Evolutionary conservation across 2,113 vertebrate species (phyloP), one percentile per base, ranked within the genome.

Genomic region (Panthera leo): DNA sequence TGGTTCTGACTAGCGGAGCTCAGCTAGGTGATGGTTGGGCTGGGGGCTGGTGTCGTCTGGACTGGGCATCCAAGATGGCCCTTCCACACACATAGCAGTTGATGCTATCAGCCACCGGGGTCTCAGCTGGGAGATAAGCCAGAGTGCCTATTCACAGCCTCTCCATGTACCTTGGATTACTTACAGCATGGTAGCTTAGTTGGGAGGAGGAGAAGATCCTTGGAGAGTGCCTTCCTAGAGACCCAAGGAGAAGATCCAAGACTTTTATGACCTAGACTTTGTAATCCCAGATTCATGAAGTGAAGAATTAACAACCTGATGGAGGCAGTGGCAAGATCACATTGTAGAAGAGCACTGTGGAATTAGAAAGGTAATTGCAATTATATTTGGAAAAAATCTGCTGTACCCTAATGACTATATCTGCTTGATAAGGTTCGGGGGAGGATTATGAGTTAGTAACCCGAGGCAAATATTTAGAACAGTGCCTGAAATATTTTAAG

Each of bases 31-130:
- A 65, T 34, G 29, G 19, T 14, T 23, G 39, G 42, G 23, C 34
- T 19, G 42, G 4, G 2, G 1, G 21, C 15, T 55, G 8, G 18
- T 78, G 11, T 45, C 2, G 12, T 42, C 16, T 51, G 36, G 39
- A 63, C 34, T 63, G 36, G 2, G 5, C 2, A 21, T 51, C 18
- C 48, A 63, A 36, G 21, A 23, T 2, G 63, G 36, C 23, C 71
- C 34, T 5, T 36, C 75, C 25, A 45, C 8, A 11, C 0, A 1
- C 12, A 7, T 1, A 2, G 27, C 3, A 25, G 4, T 18, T n/a
- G 45, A 42, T 27, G 5, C 58, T 27, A 31, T 5, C 14, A 42
- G 14, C 27, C 14, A 0, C 27, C 27, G 27, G 39, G 9, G 16
- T 0, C 58, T 78, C 42, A 85, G 21, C 3, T 68, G 6, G 5